These are phyloP conservation scores for Brevipalpus yothersi DNA, from an alignment of 1,140 invertebrate species.

Conservation along the genomic window DNA sequence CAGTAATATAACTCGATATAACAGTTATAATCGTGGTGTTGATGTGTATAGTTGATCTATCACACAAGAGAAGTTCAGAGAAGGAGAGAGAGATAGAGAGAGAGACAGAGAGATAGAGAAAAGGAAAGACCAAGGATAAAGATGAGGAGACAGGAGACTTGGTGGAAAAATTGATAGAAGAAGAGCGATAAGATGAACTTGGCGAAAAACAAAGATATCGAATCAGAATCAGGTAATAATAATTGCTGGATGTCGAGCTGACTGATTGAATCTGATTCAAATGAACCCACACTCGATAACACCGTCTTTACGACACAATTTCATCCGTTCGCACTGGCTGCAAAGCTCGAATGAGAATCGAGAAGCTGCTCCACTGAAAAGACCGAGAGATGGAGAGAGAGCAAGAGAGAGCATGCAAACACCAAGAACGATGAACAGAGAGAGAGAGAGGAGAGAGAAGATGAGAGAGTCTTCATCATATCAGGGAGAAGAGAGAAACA, in stretches of 20 bases:
- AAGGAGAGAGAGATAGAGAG: neutral
- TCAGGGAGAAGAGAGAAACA: too few relatives aligned
- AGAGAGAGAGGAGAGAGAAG: too few relatives aligned
- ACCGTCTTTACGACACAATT: neutral
- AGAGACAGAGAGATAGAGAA: neutral
- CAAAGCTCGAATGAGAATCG: too few relatives aligned
- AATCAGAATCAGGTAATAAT: too few relatives aligned
- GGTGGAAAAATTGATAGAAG: neutral
- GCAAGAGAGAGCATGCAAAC: too few relatives aligned
- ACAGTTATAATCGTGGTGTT: neutral
- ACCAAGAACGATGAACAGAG: too few relatives aligned
- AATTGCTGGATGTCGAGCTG: too few relatives aligned
- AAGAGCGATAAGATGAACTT: neutral
- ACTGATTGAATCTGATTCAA: too few relatives aligned
- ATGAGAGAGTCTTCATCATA: too few relatives aligned
- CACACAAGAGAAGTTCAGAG: neutral
- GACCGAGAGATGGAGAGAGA: too few relatives aligned
- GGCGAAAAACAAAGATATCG: neutral
- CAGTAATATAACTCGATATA: neutral
- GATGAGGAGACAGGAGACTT: neutral
- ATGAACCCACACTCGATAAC: neutral
- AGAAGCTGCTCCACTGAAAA: too few relatives aligned
- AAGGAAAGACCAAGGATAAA: neutral
- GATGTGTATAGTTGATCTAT: neutral
- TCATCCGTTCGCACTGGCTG: too few relatives aligned